A percentile compares a stretch with the other conserved stretches of the same genome.
These are phyloP conservation scores for Holacanthella duospinosa DNA, from an alignment of 2,888 invertebrate species.

Conservation along the genomic window DNA sequence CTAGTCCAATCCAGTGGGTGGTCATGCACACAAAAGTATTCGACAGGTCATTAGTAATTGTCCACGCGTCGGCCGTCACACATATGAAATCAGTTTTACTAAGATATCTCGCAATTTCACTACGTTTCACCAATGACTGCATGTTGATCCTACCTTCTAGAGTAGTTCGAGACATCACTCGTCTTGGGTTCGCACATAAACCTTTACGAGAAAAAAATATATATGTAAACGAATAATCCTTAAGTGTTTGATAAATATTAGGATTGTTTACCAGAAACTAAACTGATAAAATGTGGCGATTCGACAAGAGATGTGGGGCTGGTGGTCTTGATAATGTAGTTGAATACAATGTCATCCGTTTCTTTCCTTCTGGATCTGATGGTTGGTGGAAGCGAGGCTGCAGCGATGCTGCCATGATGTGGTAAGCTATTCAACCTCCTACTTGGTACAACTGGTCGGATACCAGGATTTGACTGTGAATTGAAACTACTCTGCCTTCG, in stretches of 20 bases:
- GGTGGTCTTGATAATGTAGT: neutral
- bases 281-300: neutral
- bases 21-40: neutral
- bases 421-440: neutral
- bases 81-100: neutral
- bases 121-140: neutral
- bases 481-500: neutral
- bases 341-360: slow-evolving; percentile 1
- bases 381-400: neutral
- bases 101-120: neutral
- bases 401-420: neutral
- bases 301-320: slow-evolving; percentile 1
- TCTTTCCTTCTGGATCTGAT: neutral
- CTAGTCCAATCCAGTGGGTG: neutral
- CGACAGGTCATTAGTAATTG: neutral
- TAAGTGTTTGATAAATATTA: too few relatives aligned
- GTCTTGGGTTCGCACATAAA: neutral
- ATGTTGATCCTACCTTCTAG: neutral
- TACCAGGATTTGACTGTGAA: neutral
- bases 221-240: too few relatives aligned
- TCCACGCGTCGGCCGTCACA: neutral
- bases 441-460: neutral
- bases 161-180: neutral
- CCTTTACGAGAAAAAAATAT: neutral
- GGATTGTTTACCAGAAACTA: neutral